Percentiles rank a stretch among this genome's conserved stretches.
Evolutionary conservation across 2,113 vertebrate species (phyloP).

Genomic region (Colaptes auratus): DNA sequence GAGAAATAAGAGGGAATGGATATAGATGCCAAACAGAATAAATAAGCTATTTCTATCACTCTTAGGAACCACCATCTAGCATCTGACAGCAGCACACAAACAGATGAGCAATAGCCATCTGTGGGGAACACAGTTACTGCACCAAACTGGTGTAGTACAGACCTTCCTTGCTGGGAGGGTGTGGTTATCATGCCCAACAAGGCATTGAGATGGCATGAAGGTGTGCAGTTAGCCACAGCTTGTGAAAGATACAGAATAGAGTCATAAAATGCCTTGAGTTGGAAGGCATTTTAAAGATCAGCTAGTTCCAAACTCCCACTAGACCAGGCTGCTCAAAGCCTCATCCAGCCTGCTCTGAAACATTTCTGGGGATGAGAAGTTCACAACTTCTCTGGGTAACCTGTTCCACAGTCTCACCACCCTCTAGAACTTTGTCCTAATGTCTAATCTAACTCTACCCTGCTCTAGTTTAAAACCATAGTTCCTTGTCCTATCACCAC

Average conservation of each 20-base stretch:
- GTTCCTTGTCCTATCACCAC: too few species aligned
- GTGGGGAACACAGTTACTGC: not conserved
- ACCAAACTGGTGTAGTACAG: fast-evolving
- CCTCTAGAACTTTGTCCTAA: too few species aligned
- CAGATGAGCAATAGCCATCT: not conserved
- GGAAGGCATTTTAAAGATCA: too few species aligned
- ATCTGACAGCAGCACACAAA: not conserved
- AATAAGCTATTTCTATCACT: slow-evolving; percentile 67
- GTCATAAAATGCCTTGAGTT: too few species aligned
- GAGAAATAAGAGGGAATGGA: slow-evolving; percentile 41
- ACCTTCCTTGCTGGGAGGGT: not conserved
- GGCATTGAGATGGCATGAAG: fast-evolving
- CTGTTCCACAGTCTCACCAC: too few species aligned
- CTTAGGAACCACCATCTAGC: slow-evolving; percentile 28
- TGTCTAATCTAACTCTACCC: too few species aligned
- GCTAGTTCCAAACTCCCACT: too few species aligned
- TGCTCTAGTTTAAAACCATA: too few species aligned
- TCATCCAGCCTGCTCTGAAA: too few species aligned
- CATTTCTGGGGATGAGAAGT: too few species aligned
- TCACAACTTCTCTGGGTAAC: too few species aligned
- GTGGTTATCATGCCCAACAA: not conserved
- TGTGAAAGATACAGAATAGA: not conserved
- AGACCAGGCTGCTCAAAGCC: too few species aligned
- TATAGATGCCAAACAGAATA: slow-evolving; percentile 75
- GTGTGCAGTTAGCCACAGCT: not conserved